Evolutionary conservation across 2,888 invertebrate genomes (phyloP).

Genomic region (Slavum lentiscoides): DNA sequence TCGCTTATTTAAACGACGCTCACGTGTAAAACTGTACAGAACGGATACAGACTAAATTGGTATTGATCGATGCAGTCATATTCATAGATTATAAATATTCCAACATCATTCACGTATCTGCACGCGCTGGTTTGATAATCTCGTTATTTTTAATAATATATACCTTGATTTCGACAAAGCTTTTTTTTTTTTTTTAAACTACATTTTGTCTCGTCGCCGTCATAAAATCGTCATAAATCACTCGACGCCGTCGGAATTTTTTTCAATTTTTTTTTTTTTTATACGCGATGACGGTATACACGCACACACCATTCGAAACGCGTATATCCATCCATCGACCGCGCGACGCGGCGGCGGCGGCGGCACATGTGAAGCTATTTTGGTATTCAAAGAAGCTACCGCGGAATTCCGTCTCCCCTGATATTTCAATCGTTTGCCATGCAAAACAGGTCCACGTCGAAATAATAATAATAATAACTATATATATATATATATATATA

Average conservation of each 20-base stretch:
- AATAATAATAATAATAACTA: constrained; percentile 12
- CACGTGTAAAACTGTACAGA: too few species aligned
- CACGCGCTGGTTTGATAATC: too few species aligned
- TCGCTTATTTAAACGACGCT: too few species aligned
- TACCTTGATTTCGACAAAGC: too few species aligned
- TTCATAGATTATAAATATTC: too few species aligned
- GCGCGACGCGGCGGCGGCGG: not conserved
- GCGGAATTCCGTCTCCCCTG: not conserved
- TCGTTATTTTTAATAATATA: too few species aligned
- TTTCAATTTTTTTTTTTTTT: too few species aligned
- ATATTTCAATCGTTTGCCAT: constrained; percentile 44
- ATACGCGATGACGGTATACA: not conserved
- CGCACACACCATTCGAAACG: not conserved
- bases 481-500: too few species aligned
- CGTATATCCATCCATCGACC: not conserved
- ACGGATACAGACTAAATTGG: too few species aligned
- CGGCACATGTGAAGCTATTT: not conserved
- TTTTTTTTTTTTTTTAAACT: too few species aligned
- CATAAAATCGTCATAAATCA: constrained; percentile 40
- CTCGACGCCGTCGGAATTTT: not conserved
- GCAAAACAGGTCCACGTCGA: constrained; percentile 34
- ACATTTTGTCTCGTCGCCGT: not conserved
- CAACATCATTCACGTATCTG: too few species aligned
- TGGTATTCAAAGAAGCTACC: not conserved
- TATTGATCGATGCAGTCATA: too few species aligned